Base-by-base conservation (phyloP, 2,113 vertebrate species). In the Orientallactaga bullata region DNA sequence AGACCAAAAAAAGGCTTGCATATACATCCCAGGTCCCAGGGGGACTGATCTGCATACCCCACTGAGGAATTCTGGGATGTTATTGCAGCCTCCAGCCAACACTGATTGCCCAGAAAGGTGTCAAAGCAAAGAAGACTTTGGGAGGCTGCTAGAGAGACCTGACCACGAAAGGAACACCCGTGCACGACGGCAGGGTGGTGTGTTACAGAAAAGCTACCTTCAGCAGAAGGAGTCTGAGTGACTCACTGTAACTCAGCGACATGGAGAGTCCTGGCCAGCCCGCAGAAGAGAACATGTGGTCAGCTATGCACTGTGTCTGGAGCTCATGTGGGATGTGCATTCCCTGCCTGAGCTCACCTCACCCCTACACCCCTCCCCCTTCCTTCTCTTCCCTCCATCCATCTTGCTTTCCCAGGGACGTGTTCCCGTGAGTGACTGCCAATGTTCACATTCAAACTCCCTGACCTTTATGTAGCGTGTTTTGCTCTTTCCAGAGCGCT, bases 391-490 rank as follows among this genome's bases (percentile, higher is more conserved):
- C 26, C 60, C 2, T 69, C n/a, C 72, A 51, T 68, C 65, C 77
- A 12, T 81, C 77, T 65, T 76, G 68, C 77, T 30, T n/a, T 1
- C 60, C 51, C 37, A 17, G 30, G 35, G 79, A 65, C 65, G 73
- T 51, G 69, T 76, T 88, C 82, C 87, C n/a, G 12, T 39, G 42
- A 69, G 12, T 39, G 42, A 69, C 85, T 26, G 88, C 88, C 74
- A 88, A 35, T 74, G 32, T 26, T 73, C 90, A 83, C 78, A 63
- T 58, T 69, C 89, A 95, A 93, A 93, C 88, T 68, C 80, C 63
- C 78, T 94, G 88, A 95, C 88, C 93, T 96, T 96, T 81, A 77
- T n/a, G n/a, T 60, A 71, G 63, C 69, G 21, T 68, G 78, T 66
- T 83, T 86, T 85, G 82, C 86, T 88, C 89, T 93, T 91, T 94